phyloP scores from a whole-genome alignment of 2,888 invertebrate genomes.

The Gonocerus acuteangulatus region DNA sequence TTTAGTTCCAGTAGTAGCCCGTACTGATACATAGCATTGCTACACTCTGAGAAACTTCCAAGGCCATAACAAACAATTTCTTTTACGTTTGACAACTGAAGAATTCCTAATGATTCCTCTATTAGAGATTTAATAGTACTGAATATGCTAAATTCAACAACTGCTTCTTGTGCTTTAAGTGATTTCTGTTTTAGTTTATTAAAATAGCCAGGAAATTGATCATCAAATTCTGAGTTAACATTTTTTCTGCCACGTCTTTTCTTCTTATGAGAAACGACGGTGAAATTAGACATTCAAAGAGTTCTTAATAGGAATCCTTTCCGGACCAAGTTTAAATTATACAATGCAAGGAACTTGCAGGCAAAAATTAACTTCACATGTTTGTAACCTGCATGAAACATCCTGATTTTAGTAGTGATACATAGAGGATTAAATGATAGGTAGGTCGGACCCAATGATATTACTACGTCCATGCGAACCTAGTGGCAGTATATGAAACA shows the following conservation, averaged over 20 bases:
- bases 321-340: too few relatives aligned
- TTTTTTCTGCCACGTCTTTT: background rate
- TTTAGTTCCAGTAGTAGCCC: conserved; percentile 22
- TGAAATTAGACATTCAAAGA: background rate
- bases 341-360: too few relatives aligned
- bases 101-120: background rate
- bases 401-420: too few relatives aligned
- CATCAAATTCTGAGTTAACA: background rate
- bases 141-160: background rate
- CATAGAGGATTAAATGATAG: too few relatives aligned
- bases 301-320: too few relatives aligned
- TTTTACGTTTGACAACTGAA: background rate
- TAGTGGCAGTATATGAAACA: too few relatives aligned
- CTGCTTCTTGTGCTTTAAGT: background rate
- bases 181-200: background rate
- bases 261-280: background rate
- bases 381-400: too few relatives aligned
- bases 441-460: too few relatives aligned
- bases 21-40: conserved; percentile 28
- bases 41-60: conserved; percentile 29
- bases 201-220: background rate
- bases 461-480: too few relatives aligned
- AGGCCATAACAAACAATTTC: conserved; percentile 31
- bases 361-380: too few relatives aligned
- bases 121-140: background rate